phyloP scores from a whole-genome alignment of 2,888 invertebrate genomes.

The Ectemnius lituratus region DNA sequence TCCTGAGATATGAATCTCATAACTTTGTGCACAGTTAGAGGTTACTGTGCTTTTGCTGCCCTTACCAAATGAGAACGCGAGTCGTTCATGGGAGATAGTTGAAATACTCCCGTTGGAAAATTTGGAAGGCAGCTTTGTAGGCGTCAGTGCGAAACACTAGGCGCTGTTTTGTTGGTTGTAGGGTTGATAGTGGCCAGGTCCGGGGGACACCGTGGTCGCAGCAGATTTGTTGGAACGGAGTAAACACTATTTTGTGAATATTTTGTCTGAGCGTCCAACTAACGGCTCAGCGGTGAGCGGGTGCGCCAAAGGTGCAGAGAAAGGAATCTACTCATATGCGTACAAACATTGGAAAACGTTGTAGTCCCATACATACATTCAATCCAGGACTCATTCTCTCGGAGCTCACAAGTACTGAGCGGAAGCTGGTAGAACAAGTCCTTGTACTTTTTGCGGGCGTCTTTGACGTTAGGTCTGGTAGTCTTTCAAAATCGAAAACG shows the following conservation, averaged over 20 bases:
- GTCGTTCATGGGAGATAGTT: slow-evolving; percentile 35
- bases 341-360: slow-evolving; percentile 40
- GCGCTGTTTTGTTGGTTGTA: slow-evolving; percentile 62
- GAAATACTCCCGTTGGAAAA: slow-evolving; percentile 43
- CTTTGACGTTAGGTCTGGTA: slow-evolving; percentile 50
- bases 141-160: slow-evolving; percentile 71
- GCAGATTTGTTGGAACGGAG: slow-evolving; percentile 53
- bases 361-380: slow-evolving; percentile 44
- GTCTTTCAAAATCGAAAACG: slow-evolving; percentile 55
- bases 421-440: slow-evolving; percentile 50
- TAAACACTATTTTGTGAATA: slow-evolving; percentile 48
- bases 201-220: slow-evolving; percentile 22
- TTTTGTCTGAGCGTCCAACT: slow-evolving; percentile 34
- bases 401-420: slow-evolving; percentile 45
- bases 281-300: slow-evolving; percentile 24
- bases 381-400: slow-evolving; percentile 50
- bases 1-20: slow-evolving; percentile 76
- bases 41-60: slow-evolving; percentile 67
- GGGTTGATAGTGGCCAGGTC: slow-evolving; percentile 21
- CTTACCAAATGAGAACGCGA: slow-evolving; percentile 51
- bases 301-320: slow-evolving; percentile 13
- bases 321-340: slow-evolving; percentile 31
- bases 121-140: slow-evolving; percentile 71
- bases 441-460: slow-evolving; percentile 46
- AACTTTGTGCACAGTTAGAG: slow-evolving; percentile 67